Base-by-base conservation (phyloP, 1,140 invertebrate genomes). In the Doryteuthis pealeii region DNA sequence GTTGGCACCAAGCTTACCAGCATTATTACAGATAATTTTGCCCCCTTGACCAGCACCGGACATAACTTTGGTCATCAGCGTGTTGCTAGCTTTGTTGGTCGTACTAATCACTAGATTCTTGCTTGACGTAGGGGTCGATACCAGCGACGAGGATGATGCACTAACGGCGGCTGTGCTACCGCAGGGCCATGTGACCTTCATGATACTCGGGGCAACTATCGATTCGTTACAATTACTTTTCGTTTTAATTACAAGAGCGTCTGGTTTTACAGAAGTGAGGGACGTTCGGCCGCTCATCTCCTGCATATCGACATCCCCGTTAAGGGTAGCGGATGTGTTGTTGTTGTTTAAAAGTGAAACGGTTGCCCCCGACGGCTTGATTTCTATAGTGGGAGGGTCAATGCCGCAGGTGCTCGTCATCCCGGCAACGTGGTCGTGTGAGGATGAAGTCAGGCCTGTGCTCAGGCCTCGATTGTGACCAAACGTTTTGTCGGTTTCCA, bases 81-180 rank as follows among this genome's bases (percentile, higher is more conserved):
- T 78, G 73, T 81, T 85, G 75, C 83, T 83, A 22, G 76, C 70
- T 78, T 85, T 86, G 71, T 81, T 82, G 45, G 84, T 77, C 74
- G 83, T 78, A 82, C 80, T 84, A 72, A 84, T 82, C 12, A 86
- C 79, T 67, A 86, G 83, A 73, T 82, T 84, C 79, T 84, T 82
- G 33, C 79, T 76, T 49, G 75, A 75, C 12, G 78, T 45, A 65
- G 69, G 67, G 62, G 76, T 71, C 68, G 66, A 58, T 65, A n/a
- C 22, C 22, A 22, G 18, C 1, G 54, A 62, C 22, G 54, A 15
- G 18, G 54, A 22, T 6, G 26, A 22, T 28, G 1, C 54, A 22
- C 54, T 28, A 5, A 3, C 35, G 3, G 35, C 10, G 35, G 35
- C 35, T 40, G 35, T 77, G 31, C 79, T 76, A 15, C 76, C 75